Evolutionary conservation across 2,113 vertebrate species (phyloP).

Genomic region (Engraulis encrasicolus): DNA sequence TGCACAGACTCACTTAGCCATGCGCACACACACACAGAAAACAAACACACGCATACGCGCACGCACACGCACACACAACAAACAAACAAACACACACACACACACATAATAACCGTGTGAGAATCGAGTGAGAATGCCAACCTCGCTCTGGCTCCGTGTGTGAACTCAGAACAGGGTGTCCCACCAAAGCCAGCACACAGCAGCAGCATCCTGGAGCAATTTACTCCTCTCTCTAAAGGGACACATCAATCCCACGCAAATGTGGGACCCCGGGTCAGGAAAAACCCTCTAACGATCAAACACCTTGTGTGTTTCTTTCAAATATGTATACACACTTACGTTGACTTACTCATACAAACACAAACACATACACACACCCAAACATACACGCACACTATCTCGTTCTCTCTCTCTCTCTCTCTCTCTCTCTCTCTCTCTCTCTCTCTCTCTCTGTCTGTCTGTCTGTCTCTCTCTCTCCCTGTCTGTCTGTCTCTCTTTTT

Average conservation of each 20-base stretch:
- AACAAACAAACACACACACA: slow-evolving; percentile 8
- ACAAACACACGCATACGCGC: neutral
- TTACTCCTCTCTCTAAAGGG: neutral
- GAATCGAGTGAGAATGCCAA: neutral
- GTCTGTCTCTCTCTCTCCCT: no score
- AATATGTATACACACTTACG: neutral
- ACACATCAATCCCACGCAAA: neutral
- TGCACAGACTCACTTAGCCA: no score
- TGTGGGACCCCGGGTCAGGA: neutral
- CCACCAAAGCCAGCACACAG: neutral
- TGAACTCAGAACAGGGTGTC: neutral
- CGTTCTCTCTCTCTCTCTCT: no score
- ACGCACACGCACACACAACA: neutral
- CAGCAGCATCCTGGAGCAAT: slow-evolving; percentile 1
- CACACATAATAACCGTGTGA: slow-evolving; percentile 3
- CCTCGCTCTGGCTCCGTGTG: neutral
- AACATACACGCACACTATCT: no score
- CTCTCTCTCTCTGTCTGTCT: no score
- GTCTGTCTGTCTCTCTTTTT: no score
- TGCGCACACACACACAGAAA: no score
- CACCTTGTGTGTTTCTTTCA: neutral
- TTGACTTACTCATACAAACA: neutral
- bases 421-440: no score
- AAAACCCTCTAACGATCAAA: neutral
- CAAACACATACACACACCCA: no score